Evolutionary conservation across 2,888 invertebrate species (phyloP), one percentile per base, ranked within the genome.

Genomic region (Chironomus riparius): DNA sequence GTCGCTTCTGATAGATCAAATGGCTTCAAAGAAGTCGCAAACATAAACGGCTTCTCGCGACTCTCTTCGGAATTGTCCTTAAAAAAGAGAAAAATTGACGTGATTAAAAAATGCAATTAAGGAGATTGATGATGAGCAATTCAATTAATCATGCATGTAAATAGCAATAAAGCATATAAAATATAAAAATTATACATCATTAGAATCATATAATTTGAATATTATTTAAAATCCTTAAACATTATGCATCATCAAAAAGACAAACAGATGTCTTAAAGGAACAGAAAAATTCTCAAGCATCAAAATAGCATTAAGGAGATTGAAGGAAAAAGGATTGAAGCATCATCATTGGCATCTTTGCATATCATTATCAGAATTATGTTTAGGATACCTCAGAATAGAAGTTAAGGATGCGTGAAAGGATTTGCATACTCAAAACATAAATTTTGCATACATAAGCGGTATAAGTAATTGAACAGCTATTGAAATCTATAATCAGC

Each of bases 1-100:
- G 74, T 74, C 21, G 74, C 74, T 48, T 74, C 74, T 12, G 74
- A 74, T 61, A 74, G 21, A 48, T 74, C 74, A 68, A 74, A 74
- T 6, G 74, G 74, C 68, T 74, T 74, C 15, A 68, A 10, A 6
- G 65, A 65, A 12, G 65, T 68, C 10, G 74, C 7, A 47, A 74
- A 74, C 48, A 74, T 48, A 48, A 28, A 74, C 6, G 47, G 65
- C 24, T 72, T 72, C 6, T 72, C 72, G 3, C 72, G 56, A 18
- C 21, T 21, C 13, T 72, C 72, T 7, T 72, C 72, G n/a, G 48
- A 24, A 4, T 6, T 22, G 12, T 72, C 72, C 72, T 72, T 72
- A 12, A 56, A 47, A n/a, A 68, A 15, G 6, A 18, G 56, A 71
- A 13, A 71, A n/a, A 47, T 71, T 56, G 6, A 10, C 21, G 21